Base-by-base conservation (phyloP, 1,140 invertebrate species). In the Lordiphosa collinella region DNA sequence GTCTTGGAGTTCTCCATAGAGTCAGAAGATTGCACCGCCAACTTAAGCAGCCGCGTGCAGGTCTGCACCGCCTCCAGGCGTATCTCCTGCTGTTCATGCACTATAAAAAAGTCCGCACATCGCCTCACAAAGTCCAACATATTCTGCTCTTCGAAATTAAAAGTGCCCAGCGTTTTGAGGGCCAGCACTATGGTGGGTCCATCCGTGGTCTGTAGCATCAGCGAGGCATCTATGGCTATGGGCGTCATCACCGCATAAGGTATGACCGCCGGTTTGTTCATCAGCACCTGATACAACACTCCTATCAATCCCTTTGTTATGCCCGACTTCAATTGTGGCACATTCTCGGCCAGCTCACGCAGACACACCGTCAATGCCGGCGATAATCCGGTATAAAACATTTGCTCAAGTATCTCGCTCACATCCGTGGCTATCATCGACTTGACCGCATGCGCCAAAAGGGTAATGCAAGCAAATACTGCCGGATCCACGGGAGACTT, bases 101-200 rank as follows among this genome's bases (percentile, higher is more conserved):
- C 94, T n/a, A 99, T 90, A 85, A 97, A 98, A 88, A 96, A 93
- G 73, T 98, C 97, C 1, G 97, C 96, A 90, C 97, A 98, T 46
- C 86, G 92, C 51, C 94, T 92, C 0, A 99, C 96, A 91, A 99
- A 98, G 75, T 97, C 96, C 29, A 98, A 91, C 66, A 98, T 90
- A 35, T 95, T 96, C 87, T 98, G 96, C 3, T 96, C 96, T 89
- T 99, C 96, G 90, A 99, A 99, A 88, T 99, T 96, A 89, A 99
- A 99, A 3, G 93, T 96, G 2, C 97, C 97, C 1, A 99, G 91
- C 2, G 98, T 99, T 82, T 95, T 93, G 1, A 99, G 89, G 1
- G 98, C 98, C 10, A 99, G 89, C 2, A 98, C 97, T 41, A 97
- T 95, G 47, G 94, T 96, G 7, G 93, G 91, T 2, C 95, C 93